These are phyloP conservation scores for Palythoa caribaeorum DNA, from an alignment of 92 coral and sea anemone species.

Conservation along the genomic window DNA sequence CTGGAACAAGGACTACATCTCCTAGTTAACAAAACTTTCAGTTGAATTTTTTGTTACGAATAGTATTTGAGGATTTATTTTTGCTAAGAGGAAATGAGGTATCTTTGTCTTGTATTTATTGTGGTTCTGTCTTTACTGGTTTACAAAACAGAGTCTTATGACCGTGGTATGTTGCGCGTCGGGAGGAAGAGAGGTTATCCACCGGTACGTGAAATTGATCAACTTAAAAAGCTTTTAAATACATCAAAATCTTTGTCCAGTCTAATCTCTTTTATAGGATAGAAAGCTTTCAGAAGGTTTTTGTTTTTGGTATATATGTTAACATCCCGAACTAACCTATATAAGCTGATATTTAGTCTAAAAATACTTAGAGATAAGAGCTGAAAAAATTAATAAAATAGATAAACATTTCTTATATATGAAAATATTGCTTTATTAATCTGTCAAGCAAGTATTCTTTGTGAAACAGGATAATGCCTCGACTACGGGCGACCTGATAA, in stretches of 20 bases:
- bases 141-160: neutral
- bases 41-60: neutral
- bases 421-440: too few relatives aligned
- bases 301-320: too few relatives aligned
- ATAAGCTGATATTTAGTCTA: too few relatives aligned
- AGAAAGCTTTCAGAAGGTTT: too few relatives aligned
- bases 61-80: neutral
- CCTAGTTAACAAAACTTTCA: neutral
- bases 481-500: too few relatives aligned
- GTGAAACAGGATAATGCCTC: too few relatives aligned
- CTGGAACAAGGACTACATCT: neutral
- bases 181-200: neutral
- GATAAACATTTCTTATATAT: too few relatives aligned
- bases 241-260: neutral
- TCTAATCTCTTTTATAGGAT: too few relatives aligned
- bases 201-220: neutral
- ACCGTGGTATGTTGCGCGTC: neutral
- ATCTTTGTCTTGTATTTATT: neutral
- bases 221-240: neutral
- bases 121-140: neutral
- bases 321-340: too few relatives aligned
- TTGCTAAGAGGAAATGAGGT: neutral
- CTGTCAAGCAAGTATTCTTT: too few relatives aligned
- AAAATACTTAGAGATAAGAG: too few relatives aligned
- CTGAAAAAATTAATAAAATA: too few relatives aligned